These are phyloP conservation scores for Antheraea pernyi DNA, from an alignment of 1,140 invertebrate genomes.

Conservation along the genomic window DNA sequence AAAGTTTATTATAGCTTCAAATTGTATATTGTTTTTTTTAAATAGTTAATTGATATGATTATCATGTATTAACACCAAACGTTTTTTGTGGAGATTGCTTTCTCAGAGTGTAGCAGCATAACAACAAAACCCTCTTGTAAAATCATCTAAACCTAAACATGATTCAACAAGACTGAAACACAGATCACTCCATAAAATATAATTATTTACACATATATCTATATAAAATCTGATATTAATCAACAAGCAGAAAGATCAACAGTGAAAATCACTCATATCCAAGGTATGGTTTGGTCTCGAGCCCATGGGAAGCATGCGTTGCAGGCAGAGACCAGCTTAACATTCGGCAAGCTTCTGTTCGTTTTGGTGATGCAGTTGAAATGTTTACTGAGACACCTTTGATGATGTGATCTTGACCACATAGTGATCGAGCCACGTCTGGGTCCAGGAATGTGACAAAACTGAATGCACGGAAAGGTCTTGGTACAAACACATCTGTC, in stretches of 20 bases:
- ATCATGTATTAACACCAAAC: no score
- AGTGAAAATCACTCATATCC: constrained; percentile 62
- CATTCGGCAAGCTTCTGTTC: constrained; percentile 31
- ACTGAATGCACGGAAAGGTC: constrained; percentile 95
- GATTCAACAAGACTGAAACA: constrained; percentile 21
- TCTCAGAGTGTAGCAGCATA: not conserved
- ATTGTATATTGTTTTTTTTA: not conserved
- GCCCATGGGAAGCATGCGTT: constrained; percentile 26
- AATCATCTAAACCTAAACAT: no score
- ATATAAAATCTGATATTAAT: constrained; percentile 73
- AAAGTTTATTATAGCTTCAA: not conserved
- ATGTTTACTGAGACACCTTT: constrained; percentile 97
- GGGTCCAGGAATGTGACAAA: constrained; percentile 98
- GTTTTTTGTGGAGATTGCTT: no score
- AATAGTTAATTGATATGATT: no score
- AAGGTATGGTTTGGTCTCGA: constrained; percentile 65
- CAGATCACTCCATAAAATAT: constrained; percentile 62
- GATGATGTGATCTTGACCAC: constrained; percentile 98
- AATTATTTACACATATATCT: constrained; percentile 71
- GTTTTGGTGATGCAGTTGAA: constrained; percentile 96
- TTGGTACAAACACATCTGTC: constrained; percentile 97
- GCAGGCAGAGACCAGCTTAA: constrained; percentile 58
- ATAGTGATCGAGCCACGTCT: constrained; percentile 94
- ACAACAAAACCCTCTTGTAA: no score
- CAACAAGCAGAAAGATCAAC: constrained; percentile 46